Conservation (phyloP, 2,888 invertebrate species). For the Diabrotica balteata region DNA sequence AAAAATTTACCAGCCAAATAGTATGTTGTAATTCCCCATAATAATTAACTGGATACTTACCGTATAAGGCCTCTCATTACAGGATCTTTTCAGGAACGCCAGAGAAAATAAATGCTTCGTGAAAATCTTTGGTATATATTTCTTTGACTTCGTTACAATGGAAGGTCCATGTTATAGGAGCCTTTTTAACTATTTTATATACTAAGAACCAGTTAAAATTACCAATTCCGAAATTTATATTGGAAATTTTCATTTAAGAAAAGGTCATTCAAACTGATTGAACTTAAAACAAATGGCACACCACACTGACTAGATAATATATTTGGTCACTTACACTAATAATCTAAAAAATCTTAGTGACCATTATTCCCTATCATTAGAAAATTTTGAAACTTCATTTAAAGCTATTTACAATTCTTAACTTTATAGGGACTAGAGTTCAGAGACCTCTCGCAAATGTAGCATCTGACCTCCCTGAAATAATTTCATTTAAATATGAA, state of each 20-base stretch:
- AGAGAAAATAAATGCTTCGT: constrained; percentile 9
- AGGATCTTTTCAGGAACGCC: not conserved
- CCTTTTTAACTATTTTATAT: not conserved
- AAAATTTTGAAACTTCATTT: constrained; percentile 1
- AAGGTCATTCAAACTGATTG: too few relatives aligned
- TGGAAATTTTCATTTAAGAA: too few relatives aligned
- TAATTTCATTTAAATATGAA: not conserved
- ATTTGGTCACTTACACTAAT: constrained; percentile 5
- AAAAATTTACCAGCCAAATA: too few relatives aligned
- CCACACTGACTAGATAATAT: constrained; percentile 24
- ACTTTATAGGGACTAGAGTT: too few relatives aligned
- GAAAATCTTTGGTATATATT: constrained; percentile 28
- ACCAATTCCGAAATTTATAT: not conserved
- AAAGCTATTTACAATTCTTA: not conserved
- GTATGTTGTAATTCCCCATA: too few relatives aligned
- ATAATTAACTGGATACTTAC: not conserved
- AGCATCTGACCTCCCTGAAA: not conserved
- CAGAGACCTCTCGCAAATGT: not conserved
- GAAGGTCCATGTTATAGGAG: constrained; percentile 8
- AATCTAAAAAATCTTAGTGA: constrained; percentile 5
- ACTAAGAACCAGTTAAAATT: not conserved
- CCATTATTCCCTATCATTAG: constrained; percentile 14
- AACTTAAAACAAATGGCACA: constrained; percentile 18
- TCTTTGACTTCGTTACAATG: constrained; percentile 16
- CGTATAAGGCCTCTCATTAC: constrained; percentile 5